Evolutionary conservation across 2,113 vertebrate species (phyloP).

Genomic region (Eclectus roratus): DNA sequence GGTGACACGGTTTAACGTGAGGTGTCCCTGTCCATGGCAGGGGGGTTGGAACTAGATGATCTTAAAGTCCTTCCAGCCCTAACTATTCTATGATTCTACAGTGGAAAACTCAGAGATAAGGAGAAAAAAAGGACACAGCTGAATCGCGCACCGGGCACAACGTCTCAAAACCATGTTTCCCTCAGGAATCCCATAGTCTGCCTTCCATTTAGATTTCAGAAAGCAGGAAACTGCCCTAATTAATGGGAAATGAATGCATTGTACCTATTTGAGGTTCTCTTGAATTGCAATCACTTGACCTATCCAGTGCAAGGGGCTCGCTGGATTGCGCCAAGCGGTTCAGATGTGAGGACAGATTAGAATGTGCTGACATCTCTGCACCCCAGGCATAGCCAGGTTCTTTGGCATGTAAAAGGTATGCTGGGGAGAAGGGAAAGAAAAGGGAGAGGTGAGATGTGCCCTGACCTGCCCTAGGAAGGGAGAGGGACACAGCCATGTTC

Average conservation of each 20-base stretch:
- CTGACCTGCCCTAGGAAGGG: neutral
- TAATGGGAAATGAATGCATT: neutral
- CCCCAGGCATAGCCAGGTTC: neutral
- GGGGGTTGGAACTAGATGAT: too few species aligned
- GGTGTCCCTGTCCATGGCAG: too few species aligned
- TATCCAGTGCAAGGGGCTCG: accelerated
- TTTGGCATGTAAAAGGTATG: neutral
- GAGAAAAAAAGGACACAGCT: neutral
- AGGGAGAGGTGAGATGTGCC: neutral
- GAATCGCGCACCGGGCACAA: accelerated
- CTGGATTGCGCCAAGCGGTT: neutral
- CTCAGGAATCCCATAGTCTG: neutral
- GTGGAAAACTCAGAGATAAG: neutral
- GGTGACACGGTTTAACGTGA: too few species aligned
- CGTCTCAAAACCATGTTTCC: neutral
- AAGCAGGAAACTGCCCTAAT: neutral
- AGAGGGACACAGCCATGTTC: neutral
- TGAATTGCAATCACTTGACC: neutral
- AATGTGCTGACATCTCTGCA: neutral
- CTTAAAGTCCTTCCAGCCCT: too few species aligned
- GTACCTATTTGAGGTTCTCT: neutral
- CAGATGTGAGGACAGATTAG: neutral
- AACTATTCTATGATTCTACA: too few species aligned
- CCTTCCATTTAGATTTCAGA: neutral
- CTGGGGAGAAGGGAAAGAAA: neutral